Evolutionary conservation across 1,140 invertebrate genomes (phyloP).

Genomic region (Drosophila asahinai): DNA sequence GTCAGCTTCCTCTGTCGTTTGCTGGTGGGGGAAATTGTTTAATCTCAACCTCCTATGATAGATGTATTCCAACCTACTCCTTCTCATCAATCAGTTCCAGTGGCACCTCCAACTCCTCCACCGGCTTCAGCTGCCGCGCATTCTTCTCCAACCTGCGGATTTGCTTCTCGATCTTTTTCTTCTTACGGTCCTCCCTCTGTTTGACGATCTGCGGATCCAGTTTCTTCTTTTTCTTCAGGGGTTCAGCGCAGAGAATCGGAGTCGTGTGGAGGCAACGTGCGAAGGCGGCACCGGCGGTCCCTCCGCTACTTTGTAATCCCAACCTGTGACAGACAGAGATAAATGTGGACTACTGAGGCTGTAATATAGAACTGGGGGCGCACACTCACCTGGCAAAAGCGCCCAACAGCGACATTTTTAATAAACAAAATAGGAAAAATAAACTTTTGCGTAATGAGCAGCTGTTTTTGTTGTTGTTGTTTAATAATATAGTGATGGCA

Average conservation of each 20-base stretch:
- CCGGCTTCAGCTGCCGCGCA: conserved; percentile 92
- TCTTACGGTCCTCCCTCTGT: conserved; percentile 91
- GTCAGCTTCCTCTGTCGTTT: conserved; percentile 85
- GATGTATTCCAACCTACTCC: conserved; percentile 85
- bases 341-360: too few relatives aligned
- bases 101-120: conserved; percentile 92
- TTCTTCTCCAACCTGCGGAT: conserved; percentile 92
- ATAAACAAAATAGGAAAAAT: conserved; percentile 41
- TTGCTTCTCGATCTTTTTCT: conserved; percentile 92
- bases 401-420: conserved; percentile 65
- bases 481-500: background rate
- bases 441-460: conserved; percentile 50
- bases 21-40: conserved; percentile 82
- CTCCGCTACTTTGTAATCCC: conserved; percentile 38
- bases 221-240: conserved; percentile 95
- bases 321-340: conserved; percentile 30
- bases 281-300: conserved; percentile 8
- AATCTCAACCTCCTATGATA: background rate
- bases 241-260: conserved; percentile 88
- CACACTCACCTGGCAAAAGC: conserved; percentile 54
- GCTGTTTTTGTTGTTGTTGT: conserved; percentile 24
- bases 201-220: conserved; percentile 92
- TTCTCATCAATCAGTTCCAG: conserved; percentile 88
- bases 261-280: conserved; percentile 69
- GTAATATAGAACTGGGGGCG: too few relatives aligned